Evolutionary conservation across 1,140 invertebrate genomes (phyloP).

Genomic region (Diplogasteroides magnus): DNA sequence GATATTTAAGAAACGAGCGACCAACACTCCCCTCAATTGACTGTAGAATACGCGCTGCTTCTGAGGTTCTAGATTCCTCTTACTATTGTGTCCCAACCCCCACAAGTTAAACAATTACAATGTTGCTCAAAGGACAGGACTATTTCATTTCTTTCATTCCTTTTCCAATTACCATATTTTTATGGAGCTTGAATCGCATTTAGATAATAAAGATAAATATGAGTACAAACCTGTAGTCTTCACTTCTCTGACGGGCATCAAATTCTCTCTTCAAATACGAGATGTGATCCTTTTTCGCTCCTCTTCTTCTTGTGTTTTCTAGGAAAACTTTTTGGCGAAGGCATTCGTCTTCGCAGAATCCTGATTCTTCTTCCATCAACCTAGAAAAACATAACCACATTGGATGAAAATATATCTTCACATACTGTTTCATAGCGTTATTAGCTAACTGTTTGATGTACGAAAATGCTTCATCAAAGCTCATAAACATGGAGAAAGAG

Average conservation of each 20-base stretch:
- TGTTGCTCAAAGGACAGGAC: not conserved
- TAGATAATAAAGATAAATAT: not conserved
- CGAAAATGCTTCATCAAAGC: constrained; percentile 78
- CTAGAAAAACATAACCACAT: constrained; percentile 41
- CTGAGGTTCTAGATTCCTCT: not conserved
- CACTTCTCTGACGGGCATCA: constrained; percentile 85
- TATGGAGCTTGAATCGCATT: not conserved
- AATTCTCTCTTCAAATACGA: constrained; percentile 74
- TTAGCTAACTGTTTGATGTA: constrained; percentile 91
- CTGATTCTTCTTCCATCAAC: constrained; percentile 75
- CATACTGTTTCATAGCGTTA: constrained; percentile 86
- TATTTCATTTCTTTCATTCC: not conserved
- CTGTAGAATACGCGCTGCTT: not conserved
- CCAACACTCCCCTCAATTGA: not conserved
- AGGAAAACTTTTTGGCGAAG: constrained; percentile 74
- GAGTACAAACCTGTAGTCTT: constrained; percentile 60
- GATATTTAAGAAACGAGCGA: not conserved
- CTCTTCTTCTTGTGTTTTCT: constrained; percentile 36
- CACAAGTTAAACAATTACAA: not conserved
- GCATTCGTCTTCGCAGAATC: constrained; percentile 76
- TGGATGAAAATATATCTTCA: constrained; percentile 20
- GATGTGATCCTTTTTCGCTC: constrained; percentile 34
- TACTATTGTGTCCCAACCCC: not conserved
- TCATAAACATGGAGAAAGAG: constrained; percentile 80
- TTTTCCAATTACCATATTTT: not conserved